Evolutionary conservation across 2,888 invertebrate genomes (phyloP).

Genomic region (Caenorhabditis wallacei): DNA sequence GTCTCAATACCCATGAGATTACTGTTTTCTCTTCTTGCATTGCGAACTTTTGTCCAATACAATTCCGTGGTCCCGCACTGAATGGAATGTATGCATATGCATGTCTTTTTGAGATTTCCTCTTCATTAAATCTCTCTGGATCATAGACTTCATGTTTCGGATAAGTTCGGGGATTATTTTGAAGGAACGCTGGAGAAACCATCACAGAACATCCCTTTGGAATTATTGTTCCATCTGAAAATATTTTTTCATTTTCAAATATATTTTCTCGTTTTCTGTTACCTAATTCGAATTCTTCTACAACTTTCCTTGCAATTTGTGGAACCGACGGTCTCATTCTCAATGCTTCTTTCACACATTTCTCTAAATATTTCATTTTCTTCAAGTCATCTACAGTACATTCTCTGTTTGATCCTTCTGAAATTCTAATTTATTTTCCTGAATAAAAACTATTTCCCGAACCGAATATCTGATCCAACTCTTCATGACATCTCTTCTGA

Average conservation of each 20-base stretch:
- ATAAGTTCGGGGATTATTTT: slow-evolving; percentile 64
- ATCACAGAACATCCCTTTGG: slow-evolving; percentile 69
- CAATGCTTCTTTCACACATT: slow-evolving; percentile 80
- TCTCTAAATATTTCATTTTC: slow-evolving; percentile 80
- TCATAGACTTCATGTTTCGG: slow-evolving; percentile 57
- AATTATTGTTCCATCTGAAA: slow-evolving; percentile 67
- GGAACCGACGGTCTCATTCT: slow-evolving; percentile 73
- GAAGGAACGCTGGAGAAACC: slow-evolving; percentile 70
- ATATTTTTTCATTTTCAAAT: not conserved
- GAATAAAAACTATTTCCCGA: not conserved
- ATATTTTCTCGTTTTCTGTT: no score
- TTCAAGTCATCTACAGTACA: slow-evolving; percentile 82
- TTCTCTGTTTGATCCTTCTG: slow-evolving; percentile 70
- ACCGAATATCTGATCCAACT: slow-evolving; percentile 70
- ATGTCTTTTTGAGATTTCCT: slow-evolving; percentile 80
- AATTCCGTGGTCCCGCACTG: slow-evolving; percentile 85
- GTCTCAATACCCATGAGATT: slow-evolving; percentile 83
- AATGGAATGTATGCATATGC: slow-evolving; percentile 85
- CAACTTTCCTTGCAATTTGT: slow-evolving; percentile 65
- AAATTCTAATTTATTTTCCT: not conserved
- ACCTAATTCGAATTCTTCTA: slow-evolving; percentile 72
- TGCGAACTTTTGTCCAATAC: slow-evolving; percentile 83
- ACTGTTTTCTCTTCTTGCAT: slow-evolving; percentile 83
- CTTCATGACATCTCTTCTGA: slow-evolving; percentile 79
- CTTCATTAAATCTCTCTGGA: slow-evolving; percentile 70